Evolutionary conservation across 2,113 vertebrate genomes (phyloP), one percentile per base, ranked within the genome.

Genomic region (Callocephalon fimbriatum): DNA sequence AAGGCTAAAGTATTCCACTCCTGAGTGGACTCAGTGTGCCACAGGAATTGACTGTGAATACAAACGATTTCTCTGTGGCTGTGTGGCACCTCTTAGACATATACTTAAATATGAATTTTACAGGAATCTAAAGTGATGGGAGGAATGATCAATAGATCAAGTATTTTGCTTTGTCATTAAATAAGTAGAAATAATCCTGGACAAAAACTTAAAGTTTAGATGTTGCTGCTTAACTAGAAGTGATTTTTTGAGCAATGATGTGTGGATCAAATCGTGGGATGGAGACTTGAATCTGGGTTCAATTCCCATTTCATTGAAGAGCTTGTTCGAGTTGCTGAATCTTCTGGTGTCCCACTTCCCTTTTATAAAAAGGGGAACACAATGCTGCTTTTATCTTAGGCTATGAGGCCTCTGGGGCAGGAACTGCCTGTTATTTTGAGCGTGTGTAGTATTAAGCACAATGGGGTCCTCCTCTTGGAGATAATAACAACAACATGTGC

Each of bases 401-500:
- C 90, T 94, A 37, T 67, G 88, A 68, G 94, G 90, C 90, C 93
- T 88, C 70, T 88, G 93, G 77, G 89, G 71, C 70, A 90, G 93
- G 71, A 95, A 65, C 62, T 53, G 94, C 65, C 83, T 93, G 63
- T 51, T 92, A 78, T 56, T 87, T 82, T 72, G 88, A 81, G 79
- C 4, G 2, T 85, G 61, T 87, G 91, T 59, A 93, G 83, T 48
- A 21, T 40, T 95, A 56, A 86, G 61, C 79, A 95, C 94, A 95
- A 89, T 75, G 80, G 88, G 86, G 32, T 95, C 86, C 96, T 96
- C 94, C 54, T 89, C 88, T 81, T 87, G 44, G 86, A 94, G 86
- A 96, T 95, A 91, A 96, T 93, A 94, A 67, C 44, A 96, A 95
- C 94, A 97, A 54, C 93, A 96, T 96, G 95, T 95, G 86, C n/a